Evolutionary conservation across 2,797 vertebrate species (phyloP).

Genomic region (Pantherophis alleghaniensis): DNA sequence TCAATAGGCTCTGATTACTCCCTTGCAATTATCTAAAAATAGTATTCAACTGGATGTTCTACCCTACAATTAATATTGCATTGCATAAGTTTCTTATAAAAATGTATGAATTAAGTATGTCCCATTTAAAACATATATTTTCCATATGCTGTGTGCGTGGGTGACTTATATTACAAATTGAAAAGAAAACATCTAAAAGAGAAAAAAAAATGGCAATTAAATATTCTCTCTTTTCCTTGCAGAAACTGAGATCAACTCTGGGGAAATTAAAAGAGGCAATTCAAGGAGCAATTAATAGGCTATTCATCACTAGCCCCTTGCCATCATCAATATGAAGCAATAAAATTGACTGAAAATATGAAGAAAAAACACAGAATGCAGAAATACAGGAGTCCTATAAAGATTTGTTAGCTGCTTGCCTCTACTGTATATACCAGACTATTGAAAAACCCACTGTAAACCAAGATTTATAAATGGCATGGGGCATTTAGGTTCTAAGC

Average conservation of each 20-base stretch:
- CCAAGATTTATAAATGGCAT: background rate
- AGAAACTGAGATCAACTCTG: background rate
- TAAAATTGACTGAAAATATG: background rate
- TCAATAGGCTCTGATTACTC: background rate
- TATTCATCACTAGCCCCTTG: background rate
- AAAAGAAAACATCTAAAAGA: background rate
- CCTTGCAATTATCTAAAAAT: background rate
- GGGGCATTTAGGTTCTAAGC: background rate
- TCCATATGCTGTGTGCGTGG: background rate
- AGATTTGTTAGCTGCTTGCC: background rate
- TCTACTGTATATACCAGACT: background rate
- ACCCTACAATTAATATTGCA: background rate
- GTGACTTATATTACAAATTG: background rate
- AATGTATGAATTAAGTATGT: background rate
- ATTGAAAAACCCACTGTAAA: background rate
- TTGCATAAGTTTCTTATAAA: background rate
- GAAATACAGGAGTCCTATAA: background rate
- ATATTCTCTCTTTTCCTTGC: background rate
- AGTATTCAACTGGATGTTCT: background rate
- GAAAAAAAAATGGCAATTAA: background rate
- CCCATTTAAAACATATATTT: background rate
- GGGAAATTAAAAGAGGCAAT: background rate
- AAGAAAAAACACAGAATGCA: background rate
- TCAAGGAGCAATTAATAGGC: background rate
- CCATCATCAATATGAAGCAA: background rate